Percentiles rank a stretch among this genome's conserved stretches.
Conservation (phyloP, 2,888 invertebrate species). For the Agrotis exclamationis region DNA sequence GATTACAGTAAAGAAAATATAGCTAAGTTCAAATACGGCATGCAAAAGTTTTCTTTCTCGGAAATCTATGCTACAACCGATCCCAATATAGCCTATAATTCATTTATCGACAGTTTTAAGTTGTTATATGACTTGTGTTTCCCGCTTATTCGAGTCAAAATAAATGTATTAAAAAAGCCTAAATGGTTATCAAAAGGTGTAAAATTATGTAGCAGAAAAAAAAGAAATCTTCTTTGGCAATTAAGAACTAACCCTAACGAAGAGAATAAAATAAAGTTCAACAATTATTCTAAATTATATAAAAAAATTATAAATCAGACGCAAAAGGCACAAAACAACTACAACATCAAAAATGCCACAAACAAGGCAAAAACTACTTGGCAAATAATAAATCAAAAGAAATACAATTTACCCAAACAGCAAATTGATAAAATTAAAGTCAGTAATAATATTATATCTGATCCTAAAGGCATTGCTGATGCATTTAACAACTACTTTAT, state of each 20-base stretch:
- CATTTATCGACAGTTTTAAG: background rate
- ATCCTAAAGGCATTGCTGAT: background rate
- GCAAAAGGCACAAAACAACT: constrained; percentile 3
- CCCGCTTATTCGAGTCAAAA: background rate
- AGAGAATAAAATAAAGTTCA: background rate
- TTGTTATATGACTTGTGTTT: constrained; percentile 2
- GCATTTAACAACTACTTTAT: background rate
- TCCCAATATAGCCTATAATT: background rate
- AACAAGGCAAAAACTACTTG: background rate
- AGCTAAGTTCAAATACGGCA: background rate
- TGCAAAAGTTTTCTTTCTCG: background rate
- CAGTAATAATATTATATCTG: background rate
- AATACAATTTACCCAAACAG: background rate
- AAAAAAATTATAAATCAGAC: background rate
- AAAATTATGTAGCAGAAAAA: background rate
- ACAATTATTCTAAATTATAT: background rate
- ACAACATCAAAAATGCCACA: background rate
- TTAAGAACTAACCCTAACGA: background rate
- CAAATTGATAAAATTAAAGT: background rate
- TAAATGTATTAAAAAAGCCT: background rate
- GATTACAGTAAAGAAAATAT: background rate
- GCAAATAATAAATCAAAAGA: constrained; percentile 1
- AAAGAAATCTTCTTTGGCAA: background rate
- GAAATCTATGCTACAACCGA: background rate
- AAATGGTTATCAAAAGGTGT: background rate